Evolutionary conservation across 23 tunicate species (phyloP).

Genomic region (Ciona savignyi): DNA sequence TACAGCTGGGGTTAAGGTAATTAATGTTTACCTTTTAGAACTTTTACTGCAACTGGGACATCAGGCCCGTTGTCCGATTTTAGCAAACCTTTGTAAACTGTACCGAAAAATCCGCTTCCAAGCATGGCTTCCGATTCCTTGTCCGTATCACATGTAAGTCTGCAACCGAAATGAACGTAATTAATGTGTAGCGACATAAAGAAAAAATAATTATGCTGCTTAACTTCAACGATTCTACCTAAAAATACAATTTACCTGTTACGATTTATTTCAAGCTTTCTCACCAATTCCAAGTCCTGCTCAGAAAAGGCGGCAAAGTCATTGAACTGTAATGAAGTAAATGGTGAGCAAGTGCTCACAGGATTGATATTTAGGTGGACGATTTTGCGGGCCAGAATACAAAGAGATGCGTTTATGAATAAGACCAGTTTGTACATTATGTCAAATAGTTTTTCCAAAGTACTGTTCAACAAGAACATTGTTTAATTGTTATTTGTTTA

Average conservation of each 20-base stretch:
- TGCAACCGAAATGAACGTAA: no score
- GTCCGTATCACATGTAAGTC: background rate
- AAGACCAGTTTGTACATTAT: no score
- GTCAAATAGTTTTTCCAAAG: no score
- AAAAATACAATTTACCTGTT: conserved; percentile 18
- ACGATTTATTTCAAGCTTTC: conserved; percentile 23
- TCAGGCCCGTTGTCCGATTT: background rate
- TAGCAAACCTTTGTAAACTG: conserved; percentile 59
- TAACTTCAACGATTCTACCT: background rate
- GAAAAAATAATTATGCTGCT: no score
- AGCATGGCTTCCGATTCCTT: conserved; percentile 17
- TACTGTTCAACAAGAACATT: no score
- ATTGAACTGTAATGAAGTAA: background rate
- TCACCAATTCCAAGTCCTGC: conserved; percentile 25
- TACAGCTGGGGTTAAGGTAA: background rate
- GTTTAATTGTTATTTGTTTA: no score
- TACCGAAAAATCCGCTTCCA: conserved; percentile 83
- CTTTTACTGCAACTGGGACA: conserved; percentile 36
- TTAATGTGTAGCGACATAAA: no score
- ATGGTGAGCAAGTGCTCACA: background rate
- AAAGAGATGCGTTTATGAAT: no score
- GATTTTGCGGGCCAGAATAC: no score
- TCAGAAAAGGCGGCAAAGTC: conserved; percentile 24
- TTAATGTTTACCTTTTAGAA: conserved; percentile 26
- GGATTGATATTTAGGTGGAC: no score